Evolutionary conservation across 2,113 vertebrate species (phyloP).

Genomic region (Zapornia atra): DNA sequence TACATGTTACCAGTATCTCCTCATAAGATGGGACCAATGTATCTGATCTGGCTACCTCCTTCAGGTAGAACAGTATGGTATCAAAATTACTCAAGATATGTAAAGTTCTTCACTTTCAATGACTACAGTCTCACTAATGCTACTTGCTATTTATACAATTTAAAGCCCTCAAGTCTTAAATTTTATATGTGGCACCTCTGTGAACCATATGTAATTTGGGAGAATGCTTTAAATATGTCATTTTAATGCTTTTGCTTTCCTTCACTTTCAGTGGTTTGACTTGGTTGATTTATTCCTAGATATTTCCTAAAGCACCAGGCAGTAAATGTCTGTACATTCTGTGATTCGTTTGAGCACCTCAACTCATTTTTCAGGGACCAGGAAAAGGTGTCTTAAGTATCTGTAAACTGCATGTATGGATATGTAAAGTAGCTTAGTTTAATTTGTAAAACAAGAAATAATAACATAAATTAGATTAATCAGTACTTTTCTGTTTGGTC

Average conservation of each 20-base stretch:
- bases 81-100: background rate
- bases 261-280: background rate
- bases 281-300: conserved; percentile 6
- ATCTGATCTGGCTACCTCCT: background rate
- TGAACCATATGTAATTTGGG: conserved; percentile 29
- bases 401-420: background rate
- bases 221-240: conserved; percentile 15
- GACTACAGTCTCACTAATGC: background rate
- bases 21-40: background rate
- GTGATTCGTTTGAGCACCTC: background rate
- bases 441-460: conserved; percentile 14
- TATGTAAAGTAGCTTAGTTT: conserved; percentile 1
- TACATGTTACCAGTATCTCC: fast-evolving
- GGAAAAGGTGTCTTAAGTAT: background rate
- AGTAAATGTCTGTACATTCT: background rate
- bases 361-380: background rate
- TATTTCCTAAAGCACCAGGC: conserved; percentile 15
- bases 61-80: background rate
- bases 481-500: background rate
- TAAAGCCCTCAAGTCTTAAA: background rate
- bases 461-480: background rate
- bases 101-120: background rate
- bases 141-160: background rate
- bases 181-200: conserved; percentile 17
- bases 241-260: conserved; percentile 29